Percentiles rank a stretch among this genome's conserved stretches.
phyloP scores from a whole-genome alignment of 2,113 vertebrate species.

The Poeciliopsis occidentalis region DNA sequence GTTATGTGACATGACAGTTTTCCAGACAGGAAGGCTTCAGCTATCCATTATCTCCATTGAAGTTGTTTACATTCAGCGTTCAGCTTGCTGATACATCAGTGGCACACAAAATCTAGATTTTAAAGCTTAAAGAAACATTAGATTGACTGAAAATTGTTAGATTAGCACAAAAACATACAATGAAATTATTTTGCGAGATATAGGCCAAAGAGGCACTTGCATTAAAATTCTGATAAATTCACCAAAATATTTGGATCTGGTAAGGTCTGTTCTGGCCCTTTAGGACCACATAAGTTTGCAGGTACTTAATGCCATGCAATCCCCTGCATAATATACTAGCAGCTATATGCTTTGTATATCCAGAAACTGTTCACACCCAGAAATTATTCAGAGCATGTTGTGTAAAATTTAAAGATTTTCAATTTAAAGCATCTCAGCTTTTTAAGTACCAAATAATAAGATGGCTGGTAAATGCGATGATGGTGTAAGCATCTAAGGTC shows the following conservation, averaged over 20 bases:
- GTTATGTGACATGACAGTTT: conserved; percentile 27
- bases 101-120: not conserved
- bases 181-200: no score
- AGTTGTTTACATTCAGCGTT: not conserved
- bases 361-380: not conserved
- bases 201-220: not conserved
- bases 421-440: not conserved
- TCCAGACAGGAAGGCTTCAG: conserved; percentile 6
- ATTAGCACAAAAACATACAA: no score
- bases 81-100: no score
- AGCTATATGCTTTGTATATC: not conserved
- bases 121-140: not conserved
- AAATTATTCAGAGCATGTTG: not conserved
- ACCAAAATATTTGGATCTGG: not conserved
- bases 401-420: no score
- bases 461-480: no score
- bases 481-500: no score
- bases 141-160: no score
- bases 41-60: not conserved
- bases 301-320: not conserved
- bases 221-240: not conserved
- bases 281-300: not conserved
- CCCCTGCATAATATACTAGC: not conserved
- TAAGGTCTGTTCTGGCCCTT: not conserved
- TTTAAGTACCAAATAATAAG: not conserved